phyloP scores from a whole-genome alignment of 1,140 invertebrate species.

The Drosophila kepulauana region DNA sequence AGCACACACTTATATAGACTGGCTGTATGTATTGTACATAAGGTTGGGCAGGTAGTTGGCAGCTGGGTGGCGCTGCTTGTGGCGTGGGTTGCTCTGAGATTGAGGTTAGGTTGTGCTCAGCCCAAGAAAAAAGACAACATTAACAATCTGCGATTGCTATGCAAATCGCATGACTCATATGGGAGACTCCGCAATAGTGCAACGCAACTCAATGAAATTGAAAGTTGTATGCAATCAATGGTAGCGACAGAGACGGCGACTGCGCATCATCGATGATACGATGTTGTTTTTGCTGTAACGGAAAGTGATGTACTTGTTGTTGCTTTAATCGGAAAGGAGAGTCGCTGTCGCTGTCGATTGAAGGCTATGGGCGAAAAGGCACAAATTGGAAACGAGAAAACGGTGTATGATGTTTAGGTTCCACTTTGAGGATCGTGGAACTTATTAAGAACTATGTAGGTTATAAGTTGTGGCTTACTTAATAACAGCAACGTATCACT shows the following conservation, averaged over 20 bases:
- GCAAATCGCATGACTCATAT: slow-evolving; percentile 70
- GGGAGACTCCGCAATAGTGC: slow-evolving; percentile 64
- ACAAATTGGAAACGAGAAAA: slow-evolving; percentile 3
- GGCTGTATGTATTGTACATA: slow-evolving; percentile 32
- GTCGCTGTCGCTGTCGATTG: neutral
- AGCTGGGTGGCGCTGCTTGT: slow-evolving; percentile 62
- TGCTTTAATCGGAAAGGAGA: slow-evolving; percentile 14
- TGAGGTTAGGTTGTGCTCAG: slow-evolving; percentile 46
- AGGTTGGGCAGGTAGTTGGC: slow-evolving; percentile 55
- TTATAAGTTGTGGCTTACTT: no score
- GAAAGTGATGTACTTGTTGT: slow-evolving; percentile 45
- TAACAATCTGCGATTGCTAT: slow-evolving; percentile 49
- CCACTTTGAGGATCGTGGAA: neutral
- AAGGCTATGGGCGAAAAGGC: slow-evolving; percentile 35
- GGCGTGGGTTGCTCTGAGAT: slow-evolving; percentile 50
- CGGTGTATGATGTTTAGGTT: neutral
- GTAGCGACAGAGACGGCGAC: slow-evolving; percentile 20
- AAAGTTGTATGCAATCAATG: slow-evolving; percentile 69
- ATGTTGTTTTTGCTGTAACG: slow-evolving; percentile 17
- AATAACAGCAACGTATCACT: neutral
- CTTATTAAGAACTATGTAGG: no score
- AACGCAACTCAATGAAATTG: slow-evolving; percentile 65
- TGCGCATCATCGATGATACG: slow-evolving; percentile 55
- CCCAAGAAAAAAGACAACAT: slow-evolving; percentile 34
- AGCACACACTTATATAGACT: slow-evolving; percentile 13